phyloP scores from a whole-genome alignment of 2,113 vertebrate genomes.

The Apistogramma diplotaenia region DNA sequence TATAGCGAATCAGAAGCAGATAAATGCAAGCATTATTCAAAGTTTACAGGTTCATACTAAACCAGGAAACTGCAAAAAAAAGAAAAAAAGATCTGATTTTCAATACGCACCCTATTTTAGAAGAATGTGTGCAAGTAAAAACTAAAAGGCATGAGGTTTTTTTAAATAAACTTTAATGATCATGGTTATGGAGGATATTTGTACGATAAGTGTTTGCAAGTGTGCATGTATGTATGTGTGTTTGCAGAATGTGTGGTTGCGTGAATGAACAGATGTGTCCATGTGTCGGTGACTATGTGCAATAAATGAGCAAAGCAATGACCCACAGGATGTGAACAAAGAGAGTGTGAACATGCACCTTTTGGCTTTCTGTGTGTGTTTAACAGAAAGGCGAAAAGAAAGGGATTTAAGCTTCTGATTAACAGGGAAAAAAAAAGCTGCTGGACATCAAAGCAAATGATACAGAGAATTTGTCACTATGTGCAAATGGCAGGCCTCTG shows the following conservation, averaged over 20 bases:
- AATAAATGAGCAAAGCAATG: constrained; percentile 70
- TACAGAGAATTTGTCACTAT: constrained; percentile 42
- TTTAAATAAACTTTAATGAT: neutral
- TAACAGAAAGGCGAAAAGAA: neutral
- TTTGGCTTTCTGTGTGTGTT: constrained; percentile 27
- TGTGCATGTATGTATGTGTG: constrained; percentile 14
- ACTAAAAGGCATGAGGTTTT: constrained; percentile 49
- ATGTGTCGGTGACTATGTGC: constrained; percentile 44
- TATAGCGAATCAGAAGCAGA: constrained; percentile 11
- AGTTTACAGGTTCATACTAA: constrained; percentile 65
- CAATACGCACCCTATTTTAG: constrained; percentile 32
- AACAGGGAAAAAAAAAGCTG: neutral
- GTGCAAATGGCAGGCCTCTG: constrained; percentile 49
- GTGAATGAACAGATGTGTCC: neutral
- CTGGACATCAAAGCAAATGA: constrained; percentile 9
- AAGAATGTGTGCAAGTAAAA: constrained; percentile 11
- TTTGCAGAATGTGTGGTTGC: neutral
- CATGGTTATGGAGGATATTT: neutral
- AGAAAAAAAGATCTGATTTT: constrained; percentile 8
- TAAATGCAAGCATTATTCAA: constrained; percentile 56
- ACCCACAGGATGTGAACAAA: constrained; percentile 62
- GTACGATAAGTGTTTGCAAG: constrained; percentile 10
- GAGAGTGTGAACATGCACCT: constrained; percentile 57
- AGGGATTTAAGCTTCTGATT: constrained; percentile 8
- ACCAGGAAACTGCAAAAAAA: constrained; percentile 50